Conservation (phyloP, 2,113 vertebrate genomes). For the Salvelinus alpinus region DNA sequence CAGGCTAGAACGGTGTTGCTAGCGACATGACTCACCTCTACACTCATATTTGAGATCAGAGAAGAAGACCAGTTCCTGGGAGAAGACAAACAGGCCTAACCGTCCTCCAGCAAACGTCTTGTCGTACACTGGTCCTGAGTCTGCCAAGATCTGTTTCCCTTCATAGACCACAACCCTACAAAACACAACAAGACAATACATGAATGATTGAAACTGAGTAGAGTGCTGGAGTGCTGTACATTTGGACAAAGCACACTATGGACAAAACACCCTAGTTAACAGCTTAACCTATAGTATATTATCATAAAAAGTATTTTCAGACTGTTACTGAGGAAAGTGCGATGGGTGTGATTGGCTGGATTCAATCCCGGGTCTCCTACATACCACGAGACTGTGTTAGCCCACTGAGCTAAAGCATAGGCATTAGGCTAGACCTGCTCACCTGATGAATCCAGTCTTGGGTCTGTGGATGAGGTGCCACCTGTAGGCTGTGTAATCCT, state of each 20-base stretch:
- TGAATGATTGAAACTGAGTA: too few relatives aligned
- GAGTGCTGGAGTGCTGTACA: too few relatives aligned
- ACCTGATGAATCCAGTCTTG: slow-evolving; percentile 97
- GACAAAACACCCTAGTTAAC: too few relatives aligned
- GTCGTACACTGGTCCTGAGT: slow-evolving; percentile 94
- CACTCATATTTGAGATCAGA: slow-evolving; percentile 99
- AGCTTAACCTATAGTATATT: too few relatives aligned
- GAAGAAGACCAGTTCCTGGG: slow-evolving; percentile 98
- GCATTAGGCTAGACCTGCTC: slow-evolving; percentile 32
- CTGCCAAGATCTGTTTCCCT: slow-evolving; percentile 96
- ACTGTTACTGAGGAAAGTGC: too few relatives aligned
- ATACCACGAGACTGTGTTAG: background rate
- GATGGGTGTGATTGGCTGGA: too few relatives aligned
- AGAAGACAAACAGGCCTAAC: slow-evolving; percentile 97
- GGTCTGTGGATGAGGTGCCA: slow-evolving; percentile 98
- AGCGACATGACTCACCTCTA: slow-evolving; percentile 82
- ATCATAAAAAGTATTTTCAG: too few relatives aligned
- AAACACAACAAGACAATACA: slow-evolving; percentile 9
- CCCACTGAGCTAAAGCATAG: background rate
- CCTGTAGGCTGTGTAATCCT: slow-evolving; percentile 97
- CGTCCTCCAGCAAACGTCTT: slow-evolving; percentile 91
- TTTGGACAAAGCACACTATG: too few relatives aligned
- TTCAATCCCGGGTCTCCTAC: too few relatives aligned
- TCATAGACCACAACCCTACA: slow-evolving; percentile 93
- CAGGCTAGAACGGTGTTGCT: too few relatives aligned